A percentile compares a stretch with the other conserved stretches of the same genome.
These are phyloP conservation scores for Epirrhoe alternata DNA, from an alignment of 2,888 invertebrate species.

Conservation along the genomic window DNA sequence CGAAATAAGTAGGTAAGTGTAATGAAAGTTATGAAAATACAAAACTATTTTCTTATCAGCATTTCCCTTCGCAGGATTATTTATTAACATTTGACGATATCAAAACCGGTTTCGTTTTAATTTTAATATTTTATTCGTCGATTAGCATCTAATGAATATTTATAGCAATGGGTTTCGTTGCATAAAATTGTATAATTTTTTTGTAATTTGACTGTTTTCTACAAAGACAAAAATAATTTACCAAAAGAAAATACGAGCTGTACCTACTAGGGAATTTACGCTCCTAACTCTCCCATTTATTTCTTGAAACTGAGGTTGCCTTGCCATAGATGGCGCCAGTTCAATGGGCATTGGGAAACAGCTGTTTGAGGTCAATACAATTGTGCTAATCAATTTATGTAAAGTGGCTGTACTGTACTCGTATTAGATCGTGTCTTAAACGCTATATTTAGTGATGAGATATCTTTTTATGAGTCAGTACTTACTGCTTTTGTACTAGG, in stretches of 20 bases:
- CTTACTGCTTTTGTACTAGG: neutral
- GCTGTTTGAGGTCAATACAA: constrained; percentile 36
- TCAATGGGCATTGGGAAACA: neutral
- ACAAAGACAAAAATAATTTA: neutral
- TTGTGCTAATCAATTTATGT: constrained; percentile 39
- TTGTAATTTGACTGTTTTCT: neutral
- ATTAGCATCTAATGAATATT: constrained; percentile 68
- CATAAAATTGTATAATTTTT: constrained; percentile 18
- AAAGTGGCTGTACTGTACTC: constrained; percentile 29
- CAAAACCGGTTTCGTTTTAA: constrained; percentile 46
- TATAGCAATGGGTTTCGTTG: constrained; percentile 36
- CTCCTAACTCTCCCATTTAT: no score
- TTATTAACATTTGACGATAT: constrained; percentile 35
- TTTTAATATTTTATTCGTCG: constrained; percentile 52
- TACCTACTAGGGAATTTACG: no score
- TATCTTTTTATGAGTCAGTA: neutral
- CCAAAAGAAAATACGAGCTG: no score
- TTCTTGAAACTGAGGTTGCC: no score
- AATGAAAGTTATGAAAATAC: neutral
- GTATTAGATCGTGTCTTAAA: constrained; percentile 9
- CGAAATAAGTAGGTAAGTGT: neutral
- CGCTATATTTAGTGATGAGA: constrained; percentile 35
- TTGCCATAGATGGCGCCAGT: neutral
- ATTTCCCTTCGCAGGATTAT: constrained; percentile 10
- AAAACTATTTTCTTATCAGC: constrained; percentile 10